A percentile compares a stretch with the other conserved stretches of the same genome.
phyloP scores from a whole-genome alignment of 2,113 vertebrate species.

The Corvus hawaiiensis region DNA sequence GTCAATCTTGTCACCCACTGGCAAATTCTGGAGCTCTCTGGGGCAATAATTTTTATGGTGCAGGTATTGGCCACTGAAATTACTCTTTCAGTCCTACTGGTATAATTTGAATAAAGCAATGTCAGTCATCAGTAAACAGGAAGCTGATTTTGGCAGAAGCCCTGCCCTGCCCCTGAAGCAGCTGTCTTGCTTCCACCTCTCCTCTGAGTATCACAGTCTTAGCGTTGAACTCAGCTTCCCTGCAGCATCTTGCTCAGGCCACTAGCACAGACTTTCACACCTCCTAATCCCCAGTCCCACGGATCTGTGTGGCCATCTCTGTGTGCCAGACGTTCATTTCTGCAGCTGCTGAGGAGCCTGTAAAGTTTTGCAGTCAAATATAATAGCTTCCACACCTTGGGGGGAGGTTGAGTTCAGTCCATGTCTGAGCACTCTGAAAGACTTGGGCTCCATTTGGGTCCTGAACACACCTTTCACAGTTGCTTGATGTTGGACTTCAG shows the following conservation, averaged over 20 bases:
- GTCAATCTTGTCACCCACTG: neutral
- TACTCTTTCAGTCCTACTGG: neutral
- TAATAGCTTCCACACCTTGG: neutral
- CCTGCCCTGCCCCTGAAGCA: neutral
- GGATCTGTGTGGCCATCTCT: neutral
- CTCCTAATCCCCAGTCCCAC: neutral
- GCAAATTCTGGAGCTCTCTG: neutral
- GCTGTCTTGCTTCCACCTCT: neutral
- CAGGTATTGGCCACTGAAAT: neutral
- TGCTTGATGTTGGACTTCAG: neutral
- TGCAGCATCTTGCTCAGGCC: neutral
- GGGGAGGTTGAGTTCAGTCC: neutral
- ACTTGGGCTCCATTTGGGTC: neutral
- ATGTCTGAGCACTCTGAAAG: neutral
- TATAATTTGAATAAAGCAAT: neutral
- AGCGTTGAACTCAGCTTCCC: neutral
- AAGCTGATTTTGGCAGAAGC: conserved; percentile 6
- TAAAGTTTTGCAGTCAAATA: neutral
- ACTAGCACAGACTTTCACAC: neutral
- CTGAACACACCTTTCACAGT: neutral
- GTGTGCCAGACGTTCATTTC: conserved; percentile 1
- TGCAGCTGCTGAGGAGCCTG: neutral
- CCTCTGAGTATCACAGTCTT: neutral
- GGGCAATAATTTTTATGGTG: neutral
- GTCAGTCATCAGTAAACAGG: neutral